Evolutionary conservation across 1,140 invertebrate species (phyloP), one percentile per base, ranked within the genome.

Genomic region (Penaeus vannamei): DNA sequence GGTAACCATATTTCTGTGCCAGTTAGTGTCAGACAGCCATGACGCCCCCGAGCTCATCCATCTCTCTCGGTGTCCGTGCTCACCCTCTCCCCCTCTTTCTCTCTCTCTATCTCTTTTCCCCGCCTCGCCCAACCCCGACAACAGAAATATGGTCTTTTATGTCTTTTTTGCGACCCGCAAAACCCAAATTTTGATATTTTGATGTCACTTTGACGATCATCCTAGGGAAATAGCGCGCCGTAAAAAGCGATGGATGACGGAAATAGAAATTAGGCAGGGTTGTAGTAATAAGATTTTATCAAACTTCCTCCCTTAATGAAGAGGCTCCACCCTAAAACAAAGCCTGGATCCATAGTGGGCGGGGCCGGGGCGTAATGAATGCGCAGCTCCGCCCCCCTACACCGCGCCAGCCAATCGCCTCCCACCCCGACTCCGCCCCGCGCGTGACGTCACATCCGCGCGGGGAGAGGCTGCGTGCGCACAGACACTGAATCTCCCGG

Each of bases 231-330:
- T 83, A 60, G 66, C 79, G 36, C 53, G 23, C 84, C 64, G 42
- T 76, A 87, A 87, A 87, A 84, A 72, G 32, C 66, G 81, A 36
- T 53, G 81, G 82, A 77, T 84, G 87, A 89, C 82, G 87, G 82
- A 89, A 89, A 89, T 89, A 89, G 87, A 89, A 89, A 89, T 89
- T 89, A 89, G 87, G 81, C 81, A 60, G 82, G 87, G 82, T 61
- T 62, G 81, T 20, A 36, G 87, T 89, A 89, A 89, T 89, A 82
- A 89, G 81, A 89, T 89, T 89, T 76, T 19, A 62, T 29, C 87
- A 89, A 89, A 89, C 87, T 89, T 89, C 87, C 87, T 89, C 46
- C 87, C 87, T 62, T 89, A 89, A 89, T 89, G 87, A 89, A 89
- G 19, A 89, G 69, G 66, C 87, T 84, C 87, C 87, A 32, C 87